Evolutionary conservation across 1,140 invertebrate genomes (phyloP).

Genomic region (Sogatella furcifera): DNA sequence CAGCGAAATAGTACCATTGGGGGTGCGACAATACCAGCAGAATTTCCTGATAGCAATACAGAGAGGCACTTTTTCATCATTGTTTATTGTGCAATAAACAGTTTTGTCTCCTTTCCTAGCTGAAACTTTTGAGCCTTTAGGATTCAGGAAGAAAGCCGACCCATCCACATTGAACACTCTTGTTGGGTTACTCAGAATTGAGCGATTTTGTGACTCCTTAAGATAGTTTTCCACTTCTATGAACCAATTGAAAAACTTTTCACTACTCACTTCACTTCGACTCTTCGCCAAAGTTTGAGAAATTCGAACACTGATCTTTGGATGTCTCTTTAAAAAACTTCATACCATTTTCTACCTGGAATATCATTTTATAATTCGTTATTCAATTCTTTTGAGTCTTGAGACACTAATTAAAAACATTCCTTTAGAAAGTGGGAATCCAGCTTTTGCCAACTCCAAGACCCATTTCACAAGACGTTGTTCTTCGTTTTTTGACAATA

Average conservation of each 20-base stretch:
- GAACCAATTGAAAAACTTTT: slow-evolving; percentile 23
- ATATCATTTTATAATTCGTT: slow-evolving; percentile 19
- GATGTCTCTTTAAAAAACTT: not conserved
- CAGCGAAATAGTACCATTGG: slow-evolving; percentile 10
- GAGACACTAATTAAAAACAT: slow-evolving; percentile 26
- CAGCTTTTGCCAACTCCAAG: slow-evolving; percentile 26
- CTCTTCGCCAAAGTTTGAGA: slow-evolving; percentile 24
- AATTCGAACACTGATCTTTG: not conserved
- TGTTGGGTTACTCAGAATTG: slow-evolving; percentile 18
- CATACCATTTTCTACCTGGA: not conserved
- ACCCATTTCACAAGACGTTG: slow-evolving; percentile 27
- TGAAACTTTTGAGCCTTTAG: slow-evolving; percentile 1
- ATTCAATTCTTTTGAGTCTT: slow-evolving; percentile 26
- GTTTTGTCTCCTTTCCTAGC: slow-evolving; percentile 11
- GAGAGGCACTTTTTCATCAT: slow-evolving; percentile 17
- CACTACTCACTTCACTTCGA: slow-evolving; percentile 14
- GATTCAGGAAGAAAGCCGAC: not conserved
- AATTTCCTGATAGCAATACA: slow-evolving; percentile 10
- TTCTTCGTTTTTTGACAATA: slow-evolving; percentile 27
- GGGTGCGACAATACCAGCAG: slow-evolving; percentile 9
- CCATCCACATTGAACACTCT: slow-evolving; percentile 19
- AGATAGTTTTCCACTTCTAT: slow-evolving; percentile 26
- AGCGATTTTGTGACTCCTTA: slow-evolving; percentile 23
- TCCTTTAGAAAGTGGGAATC: slow-evolving; percentile 29
- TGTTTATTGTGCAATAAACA: slow-evolving; percentile 8